These are phyloP conservation scores for Phymatocera aterrima DNA, from an alignment of 2,888 invertebrate species.

Conservation along the genomic window DNA sequence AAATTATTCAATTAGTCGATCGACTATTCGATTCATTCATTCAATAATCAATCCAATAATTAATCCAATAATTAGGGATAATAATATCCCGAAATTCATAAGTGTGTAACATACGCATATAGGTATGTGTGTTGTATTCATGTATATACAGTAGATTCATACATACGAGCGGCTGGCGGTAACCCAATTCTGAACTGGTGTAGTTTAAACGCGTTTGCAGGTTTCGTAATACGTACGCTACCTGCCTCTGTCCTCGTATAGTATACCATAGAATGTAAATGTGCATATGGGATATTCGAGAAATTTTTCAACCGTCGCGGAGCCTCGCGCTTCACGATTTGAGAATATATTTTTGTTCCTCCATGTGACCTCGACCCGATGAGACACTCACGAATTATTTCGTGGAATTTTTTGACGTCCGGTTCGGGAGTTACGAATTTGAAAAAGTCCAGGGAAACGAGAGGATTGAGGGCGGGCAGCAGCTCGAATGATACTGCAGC, in stretches of 20 bases:
- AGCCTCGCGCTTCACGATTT: too few species aligned
- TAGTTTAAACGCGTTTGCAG: background rate
- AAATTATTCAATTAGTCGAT: background rate
- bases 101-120: background rate
- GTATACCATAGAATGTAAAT: background rate
- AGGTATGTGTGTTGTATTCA: background rate
- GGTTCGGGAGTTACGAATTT: too few species aligned
- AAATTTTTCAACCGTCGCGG: too few species aligned
- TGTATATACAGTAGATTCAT: background rate
- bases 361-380: too few species aligned
- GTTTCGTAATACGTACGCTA: slow-evolving; percentile 1
- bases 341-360: too few species aligned
- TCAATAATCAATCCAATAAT: background rate
- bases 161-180: background rate
- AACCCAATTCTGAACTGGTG: slow-evolving; percentile 22
- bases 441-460: too few species aligned
- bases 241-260: too few species aligned
- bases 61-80: background rate
- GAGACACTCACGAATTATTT: too few species aligned
- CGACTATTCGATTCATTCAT: background rate
- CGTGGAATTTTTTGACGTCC: too few species aligned
- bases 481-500: too few species aligned
- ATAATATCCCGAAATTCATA: background rate
- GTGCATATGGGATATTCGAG: too few species aligned
- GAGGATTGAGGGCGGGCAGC: too few species aligned